Percentiles rank a stretch among this genome's conserved stretches.
Evolutionary conservation across 1,140 invertebrate genomes (phyloP).

Genomic region (Tenebrio molitor): DNA sequence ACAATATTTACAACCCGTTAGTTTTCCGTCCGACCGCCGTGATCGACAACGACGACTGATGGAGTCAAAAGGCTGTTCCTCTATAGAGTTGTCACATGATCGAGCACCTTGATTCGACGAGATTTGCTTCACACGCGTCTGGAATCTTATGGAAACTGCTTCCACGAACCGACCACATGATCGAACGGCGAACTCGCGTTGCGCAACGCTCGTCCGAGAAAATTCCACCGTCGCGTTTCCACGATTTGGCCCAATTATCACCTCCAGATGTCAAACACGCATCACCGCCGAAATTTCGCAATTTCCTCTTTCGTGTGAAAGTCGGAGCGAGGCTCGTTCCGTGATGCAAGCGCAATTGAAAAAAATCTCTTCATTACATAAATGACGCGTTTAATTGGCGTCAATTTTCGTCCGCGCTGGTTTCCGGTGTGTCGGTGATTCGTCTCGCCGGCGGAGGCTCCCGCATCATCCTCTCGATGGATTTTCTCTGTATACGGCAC

Average conservation of each 20-base stretch:
- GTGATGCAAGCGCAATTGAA: no score
- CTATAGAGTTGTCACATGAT: not conserved
- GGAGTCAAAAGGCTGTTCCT: no score
- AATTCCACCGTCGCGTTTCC: not conserved
- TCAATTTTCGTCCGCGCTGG: no score
- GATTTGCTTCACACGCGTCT: conserved; percentile 2
- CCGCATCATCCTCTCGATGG: no score
- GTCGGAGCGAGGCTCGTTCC: no score
- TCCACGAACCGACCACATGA: not conserved
- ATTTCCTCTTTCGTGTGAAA: conserved; percentile 27
- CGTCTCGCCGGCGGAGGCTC: no score
- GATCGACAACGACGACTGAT: no score
- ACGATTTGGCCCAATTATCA: not conserved
- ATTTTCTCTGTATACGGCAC: conserved; percentile 23
- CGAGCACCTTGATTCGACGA: not conserved
- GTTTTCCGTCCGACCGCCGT: no score
- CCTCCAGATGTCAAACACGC: not conserved
- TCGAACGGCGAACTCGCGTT: not conserved
- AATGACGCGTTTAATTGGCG: no score
- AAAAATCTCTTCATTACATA: no score
- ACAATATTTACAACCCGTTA: no score
- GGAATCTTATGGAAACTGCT: not conserved
- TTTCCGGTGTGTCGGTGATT: no score
- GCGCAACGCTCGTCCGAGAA: not conserved
- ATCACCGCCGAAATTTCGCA: conserved; percentile 3